Base-by-base conservation (phyloP, 2,113 vertebrate species). In the Progne subis region DNA sequence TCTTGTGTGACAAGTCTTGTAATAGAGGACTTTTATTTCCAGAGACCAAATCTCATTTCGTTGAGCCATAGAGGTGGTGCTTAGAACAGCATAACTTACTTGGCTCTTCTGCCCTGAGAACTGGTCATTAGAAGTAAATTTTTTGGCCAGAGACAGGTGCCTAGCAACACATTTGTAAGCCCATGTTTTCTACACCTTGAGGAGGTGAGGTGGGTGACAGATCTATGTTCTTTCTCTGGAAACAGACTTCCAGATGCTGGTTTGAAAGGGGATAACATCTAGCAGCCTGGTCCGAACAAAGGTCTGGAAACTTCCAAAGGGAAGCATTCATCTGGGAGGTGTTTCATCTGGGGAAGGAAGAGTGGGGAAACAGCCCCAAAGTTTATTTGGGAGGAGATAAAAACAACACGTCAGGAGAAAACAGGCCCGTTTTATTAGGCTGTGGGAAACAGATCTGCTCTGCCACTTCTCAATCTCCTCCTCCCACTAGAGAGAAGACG, bases 401-500 rank as follows among this genome's bases (percentile, higher is more conserved):
- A 69, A 63, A 31, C 43, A n/a, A 2, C 20, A 34, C 24, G 18
- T 57, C 39, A 64, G 71, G 46, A 72, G 34, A 32, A 74, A 60
- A 28, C n/a, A 39, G 18, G 5, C 19, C 20, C 20, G 5, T 26
- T 57, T 84, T 50, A 20, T 59, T 55, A 92, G 39, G 41, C 29
- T 1, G 0, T 41, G 39, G 46, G 13, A n/a, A 4, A 7, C 47
- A 80, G 29, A 82, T 88, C 25, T 86, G 41, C 72, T 59, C 23
- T 91, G 43, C 94, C 56, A 86, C 50, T 74, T 17, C 32, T 61
- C 34, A 93, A 14, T 97, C 70, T 94, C 67, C 23, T 91, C 18
- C 53, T 88, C 41, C 77, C 60, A 47, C 29, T 65, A 99, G 99
- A 99, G 95, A 98, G 98, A 96, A 97, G 98, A 95, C 97, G 98